Evolutionary conservation across 2,797 vertebrate genomes (phyloP), one percentile per base, ranked within the genome.

Genomic region (Galaxias olidus): DNA sequence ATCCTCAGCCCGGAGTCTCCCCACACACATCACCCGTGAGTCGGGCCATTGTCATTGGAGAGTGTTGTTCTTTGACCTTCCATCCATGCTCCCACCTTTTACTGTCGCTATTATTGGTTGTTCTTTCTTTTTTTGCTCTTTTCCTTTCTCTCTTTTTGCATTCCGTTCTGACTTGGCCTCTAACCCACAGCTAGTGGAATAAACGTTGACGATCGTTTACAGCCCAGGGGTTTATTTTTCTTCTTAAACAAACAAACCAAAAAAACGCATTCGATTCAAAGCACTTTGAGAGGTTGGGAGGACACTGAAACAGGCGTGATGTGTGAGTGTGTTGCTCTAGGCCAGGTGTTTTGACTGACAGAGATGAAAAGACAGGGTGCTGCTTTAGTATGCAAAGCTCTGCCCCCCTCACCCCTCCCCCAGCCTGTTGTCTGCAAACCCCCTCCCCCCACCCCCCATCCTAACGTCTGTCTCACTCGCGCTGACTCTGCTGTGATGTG

Each of bases 351-450:
- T 82, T 84, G 81, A 72, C 87, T 82, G 87, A 60, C 85, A 90
- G 90, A 86, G 89, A 91, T 89, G 88, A 86, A 90, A 87, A 88
- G 89, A 87, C 88, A 90, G 87, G 85, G 3, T 67, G 87, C 87
- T 89, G 91, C 88, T 91, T 90, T 89, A 86, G 88, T 86, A 84
- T 91, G 88, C 85, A 82, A 85, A 91, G 89, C 88, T 90, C 86
- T 74, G 89, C 89, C 85, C 85, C 90, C 30, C 30, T n/a, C n/a
- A n/a, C 30, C 3, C 30, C 30, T 6, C 30, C 30, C 30, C 30
- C 30, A 82, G 79, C 88, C 86, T 87, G 89, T 89, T 87, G 81
- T 90, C 80, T 84, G 86, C 87, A 88, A 89, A 82, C 90, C 80
- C 87, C 89, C 43, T 30, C 47, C 15, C 54, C 17, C 47, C 9